A percentile compares a stretch with the other conserved stretches of the same genome.
Evolutionary conservation across 2,797 vertebrate species (phyloP).

Genomic region (Gymnopithys bicolor): DNA sequence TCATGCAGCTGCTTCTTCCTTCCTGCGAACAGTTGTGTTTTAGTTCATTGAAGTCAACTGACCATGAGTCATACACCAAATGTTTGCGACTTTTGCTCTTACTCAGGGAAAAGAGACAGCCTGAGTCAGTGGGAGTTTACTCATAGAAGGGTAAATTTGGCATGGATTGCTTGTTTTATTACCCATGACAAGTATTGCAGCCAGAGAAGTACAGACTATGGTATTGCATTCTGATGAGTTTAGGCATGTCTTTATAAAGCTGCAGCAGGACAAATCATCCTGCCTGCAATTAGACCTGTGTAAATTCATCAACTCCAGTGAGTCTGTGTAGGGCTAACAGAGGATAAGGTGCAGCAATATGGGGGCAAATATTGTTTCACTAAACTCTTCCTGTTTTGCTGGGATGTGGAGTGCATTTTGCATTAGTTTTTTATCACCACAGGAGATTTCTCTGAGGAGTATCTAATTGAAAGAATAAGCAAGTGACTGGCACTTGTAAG

Average conservation of each 20-base stretch:
- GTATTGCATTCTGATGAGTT: background rate
- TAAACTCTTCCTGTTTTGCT: background rate
- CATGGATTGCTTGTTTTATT: background rate
- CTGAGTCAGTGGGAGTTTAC: background rate
- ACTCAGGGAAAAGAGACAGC: background rate
- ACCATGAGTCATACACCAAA: background rate
- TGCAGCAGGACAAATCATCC: background rate
- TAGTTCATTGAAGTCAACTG: background rate
- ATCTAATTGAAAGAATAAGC: constrained; percentile 17
- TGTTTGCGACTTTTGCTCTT: background rate
- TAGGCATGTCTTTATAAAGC: background rate
- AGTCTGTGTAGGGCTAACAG: background rate
- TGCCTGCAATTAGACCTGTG: background rate
- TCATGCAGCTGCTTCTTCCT: background rate
- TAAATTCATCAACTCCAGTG: background rate
- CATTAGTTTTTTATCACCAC: background rate
- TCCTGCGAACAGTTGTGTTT: background rate
- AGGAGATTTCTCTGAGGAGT: background rate
- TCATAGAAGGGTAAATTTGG: background rate
- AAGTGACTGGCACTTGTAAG: constrained; percentile 63
- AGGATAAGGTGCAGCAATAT: background rate
- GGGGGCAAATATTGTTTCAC: background rate
- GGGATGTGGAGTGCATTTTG: background rate
- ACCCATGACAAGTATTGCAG: background rate
- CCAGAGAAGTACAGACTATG: background rate